A percentile compares a stretch with the other conserved stretches of the same genome.
Evolutionary conservation across 2,113 vertebrate species (phyloP).

Genomic region (Neomonachus schauinslandi): DNA sequence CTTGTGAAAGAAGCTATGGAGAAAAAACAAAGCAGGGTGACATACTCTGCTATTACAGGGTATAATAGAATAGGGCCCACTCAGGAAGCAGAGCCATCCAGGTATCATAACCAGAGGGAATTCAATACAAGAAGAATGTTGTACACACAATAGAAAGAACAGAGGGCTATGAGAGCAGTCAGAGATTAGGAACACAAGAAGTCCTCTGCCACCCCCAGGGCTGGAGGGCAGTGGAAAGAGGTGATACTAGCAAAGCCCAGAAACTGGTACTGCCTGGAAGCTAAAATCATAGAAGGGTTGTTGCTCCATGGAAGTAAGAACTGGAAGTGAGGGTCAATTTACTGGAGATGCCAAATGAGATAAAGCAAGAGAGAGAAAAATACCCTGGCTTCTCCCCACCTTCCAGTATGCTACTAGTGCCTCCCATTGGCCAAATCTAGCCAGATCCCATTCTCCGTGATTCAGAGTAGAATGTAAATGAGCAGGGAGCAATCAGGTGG

Average conservation of each 20-base stretch:
- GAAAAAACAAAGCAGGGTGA: background rate
- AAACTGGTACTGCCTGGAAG: background rate
- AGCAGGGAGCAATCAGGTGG: background rate
- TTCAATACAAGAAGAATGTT: background rate
- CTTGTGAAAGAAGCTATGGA: background rate
- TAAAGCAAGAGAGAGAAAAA: background rate
- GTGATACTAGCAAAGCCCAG: background rate
- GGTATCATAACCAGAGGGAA: background rate
- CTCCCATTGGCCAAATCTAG: background rate
- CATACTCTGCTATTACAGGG: background rate
- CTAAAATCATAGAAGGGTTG: background rate
- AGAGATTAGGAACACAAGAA: background rate
- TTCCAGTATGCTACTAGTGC: background rate
- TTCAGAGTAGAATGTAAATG: background rate
- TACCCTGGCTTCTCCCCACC: background rate
- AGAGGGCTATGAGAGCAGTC: background rate
- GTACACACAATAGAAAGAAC: background rate
- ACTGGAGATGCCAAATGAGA: background rate
- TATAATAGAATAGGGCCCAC: background rate
- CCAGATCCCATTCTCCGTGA: background rate
- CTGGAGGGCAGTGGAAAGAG: background rate
- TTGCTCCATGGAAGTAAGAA: background rate
- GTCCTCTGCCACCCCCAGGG: no score
- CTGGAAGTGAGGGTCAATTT: background rate
- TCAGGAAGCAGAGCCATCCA: background rate